Evolutionary conservation across 2,797 vertebrate species (phyloP).

Genomic region (Coregonus ussuriensis): DNA sequence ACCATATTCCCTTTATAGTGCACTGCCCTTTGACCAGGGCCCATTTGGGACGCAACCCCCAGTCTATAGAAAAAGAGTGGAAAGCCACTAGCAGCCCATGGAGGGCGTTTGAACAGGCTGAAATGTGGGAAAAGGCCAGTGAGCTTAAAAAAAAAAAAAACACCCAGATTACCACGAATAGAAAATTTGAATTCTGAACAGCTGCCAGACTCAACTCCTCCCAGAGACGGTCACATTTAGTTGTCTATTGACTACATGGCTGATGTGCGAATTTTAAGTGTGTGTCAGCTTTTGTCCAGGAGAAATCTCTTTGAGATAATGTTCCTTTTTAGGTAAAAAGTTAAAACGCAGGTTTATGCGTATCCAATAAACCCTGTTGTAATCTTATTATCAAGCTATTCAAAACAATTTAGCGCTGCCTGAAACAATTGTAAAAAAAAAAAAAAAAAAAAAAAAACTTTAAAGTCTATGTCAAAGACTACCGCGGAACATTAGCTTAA

Average conservation of each 20-base stretch:
- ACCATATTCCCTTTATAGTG: no score
- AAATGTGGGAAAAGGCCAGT: constrained; percentile 33
- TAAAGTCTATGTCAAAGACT: background rate
- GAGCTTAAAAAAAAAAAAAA: constrained; percentile 10
- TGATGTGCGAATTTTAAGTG: background rate
- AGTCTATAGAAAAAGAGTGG: constrained; percentile 30
- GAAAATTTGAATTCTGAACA: constrained; percentile 6
- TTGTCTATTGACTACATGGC: constrained; percentile 2
- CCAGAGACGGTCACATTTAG: constrained; percentile 27
- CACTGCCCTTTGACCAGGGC: no score
- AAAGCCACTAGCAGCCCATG: constrained; percentile 3
- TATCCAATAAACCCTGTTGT: no score
- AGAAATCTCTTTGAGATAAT: no score
- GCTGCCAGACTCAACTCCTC: constrained; percentile 22
- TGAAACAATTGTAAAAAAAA: no score
- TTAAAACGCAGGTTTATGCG: no score
- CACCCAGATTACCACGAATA: constrained; percentile 13
- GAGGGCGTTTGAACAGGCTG: constrained; percentile 25
- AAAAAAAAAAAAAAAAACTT: no score
- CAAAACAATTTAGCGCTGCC: no score
- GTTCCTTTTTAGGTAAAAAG: no score
- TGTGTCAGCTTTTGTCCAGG: no score
- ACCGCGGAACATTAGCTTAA: background rate
- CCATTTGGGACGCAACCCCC: background rate
- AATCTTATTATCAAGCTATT: no score